Percentiles rank a stretch among this genome's conserved stretches.
These are phyloP conservation scores for Microcebus tavaratra DNA, from an alignment of 2,113 vertebrate species.

Conservation along the genomic window DNA sequence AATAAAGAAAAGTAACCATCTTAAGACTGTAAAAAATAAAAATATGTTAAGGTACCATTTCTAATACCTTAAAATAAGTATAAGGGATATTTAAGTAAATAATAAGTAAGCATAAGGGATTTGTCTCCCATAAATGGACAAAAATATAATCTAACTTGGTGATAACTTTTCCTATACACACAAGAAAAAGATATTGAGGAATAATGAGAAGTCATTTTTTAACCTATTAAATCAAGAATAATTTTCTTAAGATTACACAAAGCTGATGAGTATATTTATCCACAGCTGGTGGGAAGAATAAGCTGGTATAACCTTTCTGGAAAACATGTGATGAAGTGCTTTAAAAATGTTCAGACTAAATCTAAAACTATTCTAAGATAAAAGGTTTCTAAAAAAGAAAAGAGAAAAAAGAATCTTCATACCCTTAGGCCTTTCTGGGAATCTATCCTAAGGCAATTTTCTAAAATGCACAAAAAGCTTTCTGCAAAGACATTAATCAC, in stretches of 20 bases:
- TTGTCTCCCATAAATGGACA: not conserved
- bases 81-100: not conserved
- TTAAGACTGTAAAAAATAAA: not conserved
- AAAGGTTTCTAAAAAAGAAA: not conserved
- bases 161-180: not conserved
- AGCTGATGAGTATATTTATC: not conserved
- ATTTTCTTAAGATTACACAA: not conserved
- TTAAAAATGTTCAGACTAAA: conserved; percentile 40
- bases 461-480: conserved; percentile 62
- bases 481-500: conserved; percentile 54
- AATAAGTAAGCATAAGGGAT: not conserved
- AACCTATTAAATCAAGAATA: not conserved
- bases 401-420: not conserved
- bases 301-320: not conserved
- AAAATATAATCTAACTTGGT: conserved; percentile 50
- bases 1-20: not conserved
- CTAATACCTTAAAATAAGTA: not conserved
- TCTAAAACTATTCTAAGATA: conserved; percentile 50
- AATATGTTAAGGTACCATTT: not conserved
- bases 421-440: conserved; percentile 54
- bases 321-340: not conserved
- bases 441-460: conserved; percentile 58
- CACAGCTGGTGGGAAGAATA: not conserved
- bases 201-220: not conserved
- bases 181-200: not conserved